These are phyloP conservation scores for Phalanger gymnotis DNA, from an alignment of 2,797 vertebrate species.

Conservation along the genomic window DNA sequence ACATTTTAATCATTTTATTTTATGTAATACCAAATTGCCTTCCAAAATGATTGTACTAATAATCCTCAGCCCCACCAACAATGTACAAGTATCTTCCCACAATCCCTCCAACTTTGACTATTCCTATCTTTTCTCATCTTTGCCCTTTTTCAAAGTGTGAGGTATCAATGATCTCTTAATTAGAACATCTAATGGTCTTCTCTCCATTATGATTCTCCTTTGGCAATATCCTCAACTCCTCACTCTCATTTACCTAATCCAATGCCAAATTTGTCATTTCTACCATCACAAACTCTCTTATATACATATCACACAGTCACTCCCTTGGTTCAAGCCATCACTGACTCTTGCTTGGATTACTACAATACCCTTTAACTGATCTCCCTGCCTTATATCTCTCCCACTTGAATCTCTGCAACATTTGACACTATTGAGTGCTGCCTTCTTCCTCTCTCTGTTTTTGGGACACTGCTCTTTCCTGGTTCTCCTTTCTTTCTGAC, in stretches of 20 bases:
- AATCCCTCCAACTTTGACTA: neutral
- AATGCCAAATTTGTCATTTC: neutral
- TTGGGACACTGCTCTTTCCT: neutral
- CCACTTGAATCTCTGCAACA: neutral
- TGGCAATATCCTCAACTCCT: neutral
- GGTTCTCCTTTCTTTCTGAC: neutral
- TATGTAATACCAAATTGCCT: neutral
- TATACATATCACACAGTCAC: neutral
- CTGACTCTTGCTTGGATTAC: neutral
- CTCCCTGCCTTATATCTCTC: neutral
- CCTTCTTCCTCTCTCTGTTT: neutral
- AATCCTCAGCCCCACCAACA: neutral
- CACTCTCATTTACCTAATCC: neutral
- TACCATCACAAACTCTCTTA: neutral
- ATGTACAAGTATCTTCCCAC: neutral
- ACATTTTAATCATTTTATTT: neutral
- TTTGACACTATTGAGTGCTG: neutral
- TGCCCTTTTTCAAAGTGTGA: neutral
- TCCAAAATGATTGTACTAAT: neutral
- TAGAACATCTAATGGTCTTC: neutral
- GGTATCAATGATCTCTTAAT: neutral
- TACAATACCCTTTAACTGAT: neutral
- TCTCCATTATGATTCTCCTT: neutral
- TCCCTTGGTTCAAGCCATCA: neutral
- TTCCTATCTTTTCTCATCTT: neutral